A percentile compares a stretch with the other conserved stretches of the same genome.
These are phyloP conservation scores for Cygnus olor DNA, from an alignment of 2,797 vertebrate species.

Conservation along the genomic window DNA sequence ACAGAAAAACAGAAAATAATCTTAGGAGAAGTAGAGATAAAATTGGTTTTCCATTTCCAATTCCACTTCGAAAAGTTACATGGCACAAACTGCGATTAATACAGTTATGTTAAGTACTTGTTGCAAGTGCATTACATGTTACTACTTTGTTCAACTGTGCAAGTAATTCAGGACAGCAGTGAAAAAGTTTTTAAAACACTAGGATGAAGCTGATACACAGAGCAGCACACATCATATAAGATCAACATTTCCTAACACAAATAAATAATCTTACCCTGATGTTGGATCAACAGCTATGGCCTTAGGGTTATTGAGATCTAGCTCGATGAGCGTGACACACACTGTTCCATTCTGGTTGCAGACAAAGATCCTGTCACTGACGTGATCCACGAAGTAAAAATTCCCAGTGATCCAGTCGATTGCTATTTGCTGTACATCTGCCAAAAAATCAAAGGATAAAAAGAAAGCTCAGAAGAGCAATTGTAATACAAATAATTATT, in stretches of 20 bases:
- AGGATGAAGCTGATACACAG: neutral
- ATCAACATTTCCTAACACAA: neutral
- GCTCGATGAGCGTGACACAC: slow-evolving; percentile 90
- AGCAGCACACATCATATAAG: neutral
- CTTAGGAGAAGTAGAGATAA: neutral
- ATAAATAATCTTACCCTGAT: slow-evolving; percentile 86
- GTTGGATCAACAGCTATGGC: slow-evolving; percentile 91
- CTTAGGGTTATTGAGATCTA: slow-evolving; percentile 91
- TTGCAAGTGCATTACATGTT: neutral
- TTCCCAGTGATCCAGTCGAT: slow-evolving; percentile 96
- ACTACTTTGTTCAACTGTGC: neutral
- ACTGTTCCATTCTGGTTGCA: slow-evolving; percentile 86
- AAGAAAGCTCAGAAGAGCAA: slow-evolving; percentile 15
- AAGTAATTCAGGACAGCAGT: neutral
- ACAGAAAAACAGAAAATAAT: neutral
- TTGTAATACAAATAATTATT: neutral
- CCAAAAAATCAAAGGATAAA: slow-evolving; percentile 12
- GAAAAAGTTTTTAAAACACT: neutral
- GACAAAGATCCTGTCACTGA: slow-evolving; percentile 88
- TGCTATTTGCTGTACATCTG: slow-evolving; percentile 92
- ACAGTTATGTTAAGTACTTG: neutral
- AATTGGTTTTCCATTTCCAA: neutral
- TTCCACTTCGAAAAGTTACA: neutral
- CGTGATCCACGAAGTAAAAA: slow-evolving; percentile 91
- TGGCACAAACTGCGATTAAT: neutral